Conservation (phyloP, 2,888 invertebrate genomes). For the Campoletis raptor region DNA sequence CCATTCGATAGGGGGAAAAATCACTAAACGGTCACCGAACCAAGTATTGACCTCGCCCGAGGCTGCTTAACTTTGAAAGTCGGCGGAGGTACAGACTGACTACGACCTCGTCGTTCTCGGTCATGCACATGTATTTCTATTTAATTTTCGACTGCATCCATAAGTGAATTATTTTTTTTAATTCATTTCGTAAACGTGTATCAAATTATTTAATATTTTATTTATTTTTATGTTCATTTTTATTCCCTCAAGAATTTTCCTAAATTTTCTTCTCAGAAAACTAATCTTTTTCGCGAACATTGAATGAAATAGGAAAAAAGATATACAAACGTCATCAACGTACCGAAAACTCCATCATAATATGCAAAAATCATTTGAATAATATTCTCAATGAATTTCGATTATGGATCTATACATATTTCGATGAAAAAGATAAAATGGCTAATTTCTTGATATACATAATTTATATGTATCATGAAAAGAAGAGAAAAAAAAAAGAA, state of each 20-base stretch:
- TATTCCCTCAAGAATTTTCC: too few species aligned
- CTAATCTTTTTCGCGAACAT: too few species aligned
- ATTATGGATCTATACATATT: neutral
- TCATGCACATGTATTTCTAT: neutral
- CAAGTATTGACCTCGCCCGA: neutral
- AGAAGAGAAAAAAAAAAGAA: too few species aligned
- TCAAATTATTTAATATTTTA: too few species aligned
- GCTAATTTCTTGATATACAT: neutral
- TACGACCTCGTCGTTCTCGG: neutral
- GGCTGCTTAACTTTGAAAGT: neutral
- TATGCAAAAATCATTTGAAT: constrained; percentile 8
- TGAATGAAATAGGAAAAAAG: neutral
- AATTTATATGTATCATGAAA: neutral
- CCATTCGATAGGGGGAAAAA: neutral
- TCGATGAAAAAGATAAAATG: constrained; percentile 6
- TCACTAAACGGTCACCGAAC: neutral
- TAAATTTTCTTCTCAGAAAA: too few species aligned
- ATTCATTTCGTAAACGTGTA: too few species aligned
- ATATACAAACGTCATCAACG: neutral
- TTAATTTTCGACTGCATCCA: too few species aligned
- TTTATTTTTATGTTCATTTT: too few species aligned
- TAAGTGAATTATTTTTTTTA: too few species aligned
- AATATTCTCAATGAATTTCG: neutral
- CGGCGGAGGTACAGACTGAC: neutral
- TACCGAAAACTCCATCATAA: neutral